phyloP scores from a whole-genome alignment of 1,140 invertebrate genomes.

The Atopsyche davidsoni region DNA sequence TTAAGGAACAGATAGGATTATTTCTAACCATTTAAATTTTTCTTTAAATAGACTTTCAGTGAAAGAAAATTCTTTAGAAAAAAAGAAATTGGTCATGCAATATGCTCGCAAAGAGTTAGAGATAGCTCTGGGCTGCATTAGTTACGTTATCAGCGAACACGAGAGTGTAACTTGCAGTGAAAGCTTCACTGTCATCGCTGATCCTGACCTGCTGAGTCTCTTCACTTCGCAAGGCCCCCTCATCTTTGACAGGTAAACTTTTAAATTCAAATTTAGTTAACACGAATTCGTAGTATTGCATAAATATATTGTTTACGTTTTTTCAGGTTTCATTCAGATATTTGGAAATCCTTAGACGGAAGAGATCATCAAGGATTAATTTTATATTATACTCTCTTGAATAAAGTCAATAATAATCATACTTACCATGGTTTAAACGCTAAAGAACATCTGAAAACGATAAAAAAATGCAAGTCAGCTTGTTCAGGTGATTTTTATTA shows the following conservation, averaged over 20 bases:
- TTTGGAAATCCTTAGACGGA: constrained; percentile 20
- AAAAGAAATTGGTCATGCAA: constrained; percentile 20
- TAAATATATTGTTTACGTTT: constrained; percentile 10
- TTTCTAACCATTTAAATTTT: too few relatives aligned
- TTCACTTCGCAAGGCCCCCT: neutral
- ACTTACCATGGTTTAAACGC: constrained; percentile 17
- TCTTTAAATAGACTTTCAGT: too few relatives aligned
- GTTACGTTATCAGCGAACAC: constrained; percentile 20
- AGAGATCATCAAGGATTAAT: constrained; percentile 24
- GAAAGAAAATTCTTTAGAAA: too few relatives aligned
- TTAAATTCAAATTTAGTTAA: constrained; percentile 8
- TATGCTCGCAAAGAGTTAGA: constrained; percentile 20
- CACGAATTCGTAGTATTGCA: too few relatives aligned
- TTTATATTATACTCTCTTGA: constrained; percentile 23
- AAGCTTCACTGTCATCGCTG: constrained; percentile 11
- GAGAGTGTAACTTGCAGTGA: constrained; percentile 9
- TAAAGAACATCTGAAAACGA: constrained; percentile 26
- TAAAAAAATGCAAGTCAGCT: constrained; percentile 27
- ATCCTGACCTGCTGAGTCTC: constrained; percentile 4
- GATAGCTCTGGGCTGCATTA: constrained; percentile 19
- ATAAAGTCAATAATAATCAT: constrained; percentile 15
- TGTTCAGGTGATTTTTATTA: constrained; percentile 21
- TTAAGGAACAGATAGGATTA: too few relatives aligned
- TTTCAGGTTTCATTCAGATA: constrained; percentile 19
- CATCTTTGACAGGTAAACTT: constrained; percentile 15